Conservation (phyloP, 2,888 invertebrate genomes). For the Andrena fulva region DNA sequence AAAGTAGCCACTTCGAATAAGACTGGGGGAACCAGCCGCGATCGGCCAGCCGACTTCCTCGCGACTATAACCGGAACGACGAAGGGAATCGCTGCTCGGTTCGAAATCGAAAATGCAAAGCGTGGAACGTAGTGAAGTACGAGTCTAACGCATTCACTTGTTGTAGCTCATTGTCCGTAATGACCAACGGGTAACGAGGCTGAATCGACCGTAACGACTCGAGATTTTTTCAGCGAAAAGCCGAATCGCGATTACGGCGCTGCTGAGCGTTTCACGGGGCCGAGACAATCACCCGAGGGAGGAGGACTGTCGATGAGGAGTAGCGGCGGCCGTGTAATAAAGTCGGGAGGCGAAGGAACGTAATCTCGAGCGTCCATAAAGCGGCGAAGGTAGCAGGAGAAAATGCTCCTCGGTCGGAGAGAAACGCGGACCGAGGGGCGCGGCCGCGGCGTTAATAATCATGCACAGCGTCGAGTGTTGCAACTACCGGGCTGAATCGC, state of each 20-base stretch:
- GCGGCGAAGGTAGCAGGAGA: slow-evolving; percentile 43
- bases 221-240: background rate
- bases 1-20: too few species aligned
- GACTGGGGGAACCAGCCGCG: too few species aligned
- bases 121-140: too few species aligned
- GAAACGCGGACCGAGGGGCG: slow-evolving; percentile 57
- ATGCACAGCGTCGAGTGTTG: slow-evolving; percentile 60
- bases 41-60: too few species aligned
- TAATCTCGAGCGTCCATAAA: slow-evolving; percentile 35
- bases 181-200: background rate
- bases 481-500: slow-evolving; percentile 63
- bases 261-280: background rate
- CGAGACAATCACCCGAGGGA: background rate
- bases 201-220: background rate
- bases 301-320: slow-evolving; percentile 29
- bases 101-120: too few species aligned
- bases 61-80: too few species aligned
- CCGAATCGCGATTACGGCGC: background rate
- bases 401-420: slow-evolving; percentile 31
- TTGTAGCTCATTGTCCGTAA: background rate
- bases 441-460: slow-evolving; percentile 65
- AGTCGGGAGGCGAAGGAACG: slow-evolving; percentile 8
- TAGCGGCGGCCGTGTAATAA: slow-evolving; percentile 18
- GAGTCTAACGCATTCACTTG: too few species aligned
- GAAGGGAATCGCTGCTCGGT: too few species aligned